Evolutionary conservation across 1,140 invertebrate species (phyloP).

Genomic region (Drosophila truncata): DNA sequence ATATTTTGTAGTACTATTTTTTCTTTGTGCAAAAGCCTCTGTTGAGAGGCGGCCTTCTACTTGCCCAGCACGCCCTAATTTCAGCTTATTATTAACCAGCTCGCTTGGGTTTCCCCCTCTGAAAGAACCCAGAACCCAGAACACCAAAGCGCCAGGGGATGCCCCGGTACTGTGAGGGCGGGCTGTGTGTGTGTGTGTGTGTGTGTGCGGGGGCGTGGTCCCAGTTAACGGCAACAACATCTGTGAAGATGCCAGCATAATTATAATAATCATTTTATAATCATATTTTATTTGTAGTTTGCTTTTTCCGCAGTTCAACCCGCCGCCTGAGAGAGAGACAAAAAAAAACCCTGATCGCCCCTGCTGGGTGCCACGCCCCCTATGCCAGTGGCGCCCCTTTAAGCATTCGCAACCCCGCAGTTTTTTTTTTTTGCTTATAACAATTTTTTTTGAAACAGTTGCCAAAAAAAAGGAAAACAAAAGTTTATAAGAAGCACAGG

Average conservation of each 20-base stretch:
- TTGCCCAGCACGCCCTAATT: constrained; percentile 68
- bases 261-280: constrained; percentile 85
- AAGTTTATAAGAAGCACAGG: constrained; percentile 1
- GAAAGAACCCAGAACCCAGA: not conserved
- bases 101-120: constrained; percentile 35
- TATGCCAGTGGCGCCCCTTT: constrained; percentile 4
- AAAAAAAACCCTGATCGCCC: constrained; percentile 7
- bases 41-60: not conserved
- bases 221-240: constrained; percentile 82
- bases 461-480: constrained; percentile 49
- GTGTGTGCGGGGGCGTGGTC: constrained; percentile 60
- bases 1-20: not conserved
- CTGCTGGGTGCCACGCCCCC: constrained; percentile 33
- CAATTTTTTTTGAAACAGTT: constrained; percentile 76
- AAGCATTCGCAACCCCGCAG: constrained; percentile 43
- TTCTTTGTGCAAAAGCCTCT: not conserved
- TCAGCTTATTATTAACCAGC: constrained; percentile 80
- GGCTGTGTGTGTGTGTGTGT: constrained; percentile 1
- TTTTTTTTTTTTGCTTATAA: constrained; percentile 26
- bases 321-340: constrained; percentile 23
- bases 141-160: not conserved
- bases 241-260: constrained; percentile 83
- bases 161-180: not conserved
- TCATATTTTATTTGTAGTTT: constrained; percentile 82
- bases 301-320: constrained; percentile 36